These are phyloP conservation scores for Noctuana brunneofusca DNA, from an alignment of 2,888 invertebrate genomes.

Conservation along the genomic window DNA sequence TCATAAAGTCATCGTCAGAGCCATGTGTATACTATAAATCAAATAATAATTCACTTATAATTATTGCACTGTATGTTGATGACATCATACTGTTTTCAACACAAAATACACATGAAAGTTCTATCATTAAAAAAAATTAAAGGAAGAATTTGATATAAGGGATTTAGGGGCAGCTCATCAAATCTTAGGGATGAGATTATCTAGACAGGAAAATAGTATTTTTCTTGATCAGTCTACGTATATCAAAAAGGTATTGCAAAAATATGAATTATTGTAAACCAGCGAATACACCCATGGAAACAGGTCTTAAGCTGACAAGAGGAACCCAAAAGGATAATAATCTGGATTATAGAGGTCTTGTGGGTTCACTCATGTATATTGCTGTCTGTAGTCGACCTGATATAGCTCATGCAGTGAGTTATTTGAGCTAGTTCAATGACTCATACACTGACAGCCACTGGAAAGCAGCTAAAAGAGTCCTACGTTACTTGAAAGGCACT, in stretches of 20 bases:
- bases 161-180: not conserved
- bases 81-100: not conserved
- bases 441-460: not conserved
- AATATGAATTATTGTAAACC: constrained; percentile 3
- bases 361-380: not conserved
- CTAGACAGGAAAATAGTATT: not conserved
- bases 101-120: too few relatives aligned
- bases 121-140: not conserved
- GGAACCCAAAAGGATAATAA: not conserved
- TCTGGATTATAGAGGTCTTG: not conserved
- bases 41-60: not conserved
- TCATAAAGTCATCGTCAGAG: not conserved
- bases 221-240: not conserved
- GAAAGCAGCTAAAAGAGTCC: not conserved
- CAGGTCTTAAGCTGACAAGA: not conserved
- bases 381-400: not conserved
- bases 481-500: not conserved
- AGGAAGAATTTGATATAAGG: constrained; percentile 1
- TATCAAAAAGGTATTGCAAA: not conserved
- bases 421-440: not conserved
- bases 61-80: not conserved
- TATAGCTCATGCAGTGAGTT: not conserved
- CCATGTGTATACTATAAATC: not conserved
- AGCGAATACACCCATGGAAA: not conserved
- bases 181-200: not conserved